These are phyloP conservation scores for Podiceps cristatus DNA, from an alignment of 2,113 vertebrate species.

Conservation along the genomic window DNA sequence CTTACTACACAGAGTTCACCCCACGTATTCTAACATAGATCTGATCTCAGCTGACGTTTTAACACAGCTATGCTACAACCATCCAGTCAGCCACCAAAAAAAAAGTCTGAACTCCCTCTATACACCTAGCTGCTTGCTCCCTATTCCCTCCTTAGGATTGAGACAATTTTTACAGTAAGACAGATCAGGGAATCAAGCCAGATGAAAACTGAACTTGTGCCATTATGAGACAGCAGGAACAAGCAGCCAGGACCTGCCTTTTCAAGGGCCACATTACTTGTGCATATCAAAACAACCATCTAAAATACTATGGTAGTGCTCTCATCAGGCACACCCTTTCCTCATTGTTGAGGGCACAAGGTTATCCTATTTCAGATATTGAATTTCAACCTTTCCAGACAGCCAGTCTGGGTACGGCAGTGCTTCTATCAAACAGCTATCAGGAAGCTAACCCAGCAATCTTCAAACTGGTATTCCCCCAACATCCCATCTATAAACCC, in stretches of 20 bases:
- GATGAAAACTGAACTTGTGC: neutral
- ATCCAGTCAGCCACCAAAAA: neutral
- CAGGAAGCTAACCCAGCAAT: neutral
- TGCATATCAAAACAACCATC: neutral
- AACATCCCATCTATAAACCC: neutral
- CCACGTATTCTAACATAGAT: neutral
- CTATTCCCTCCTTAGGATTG: neutral
- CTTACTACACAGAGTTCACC: neutral
- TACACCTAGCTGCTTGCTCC: neutral
- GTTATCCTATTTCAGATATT: neutral
- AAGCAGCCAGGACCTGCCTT: neutral
- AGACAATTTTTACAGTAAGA: neutral
- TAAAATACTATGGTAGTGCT: neutral
- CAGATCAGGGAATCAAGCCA: neutral
- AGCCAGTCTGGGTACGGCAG: neutral
- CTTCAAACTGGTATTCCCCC: neutral
- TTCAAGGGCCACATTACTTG: neutral
- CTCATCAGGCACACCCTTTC: neutral
- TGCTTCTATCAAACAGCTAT: neutral
- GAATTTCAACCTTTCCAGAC: neutral
- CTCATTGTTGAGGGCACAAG: accelerated
- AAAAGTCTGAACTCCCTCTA: accelerated
- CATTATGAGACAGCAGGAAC: neutral
- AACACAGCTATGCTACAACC: neutral
- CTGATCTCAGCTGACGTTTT: neutral